These are phyloP conservation scores for Dyspetes luteomarginatus DNA, from an alignment of 2,888 invertebrate species.

Conservation along the genomic window DNA sequence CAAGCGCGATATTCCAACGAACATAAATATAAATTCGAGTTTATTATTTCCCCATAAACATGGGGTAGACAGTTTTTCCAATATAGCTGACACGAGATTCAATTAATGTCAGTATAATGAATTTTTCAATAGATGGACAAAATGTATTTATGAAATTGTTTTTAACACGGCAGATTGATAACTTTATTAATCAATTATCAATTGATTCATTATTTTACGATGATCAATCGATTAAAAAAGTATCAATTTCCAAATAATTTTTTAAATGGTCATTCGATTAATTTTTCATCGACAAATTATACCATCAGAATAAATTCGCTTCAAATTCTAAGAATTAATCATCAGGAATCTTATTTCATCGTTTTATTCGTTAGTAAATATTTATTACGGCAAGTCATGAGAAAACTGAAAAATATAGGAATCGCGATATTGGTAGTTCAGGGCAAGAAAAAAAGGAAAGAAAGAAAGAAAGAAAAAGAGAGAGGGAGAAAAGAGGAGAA, in stretches of 20 bases:
- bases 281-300: background rate
- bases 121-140: no score
- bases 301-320: background rate
- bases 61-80: no score
- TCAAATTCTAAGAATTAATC: background rate
- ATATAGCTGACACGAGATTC: no score
- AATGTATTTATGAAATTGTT: no score
- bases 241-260: background rate
- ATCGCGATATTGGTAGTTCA: background rate
- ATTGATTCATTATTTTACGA: no score
- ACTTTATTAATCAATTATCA: no score
- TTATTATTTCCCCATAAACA: no score
- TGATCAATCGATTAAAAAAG: background rate
- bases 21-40: no score
- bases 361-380: background rate
- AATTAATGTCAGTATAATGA: no score
- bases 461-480: background rate
- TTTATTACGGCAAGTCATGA: background rate
- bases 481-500: conserved; percentile 8
- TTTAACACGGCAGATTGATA: no score
- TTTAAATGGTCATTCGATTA: background rate
- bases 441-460: background rate
- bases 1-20: no score
- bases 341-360: background rate
- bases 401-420: background rate